Percentiles rank a stretch among this genome's conserved stretches.
Evolutionary conservation across 2,797 vertebrate genomes (phyloP).

Genomic region (Acridotheres tristis): DNA sequence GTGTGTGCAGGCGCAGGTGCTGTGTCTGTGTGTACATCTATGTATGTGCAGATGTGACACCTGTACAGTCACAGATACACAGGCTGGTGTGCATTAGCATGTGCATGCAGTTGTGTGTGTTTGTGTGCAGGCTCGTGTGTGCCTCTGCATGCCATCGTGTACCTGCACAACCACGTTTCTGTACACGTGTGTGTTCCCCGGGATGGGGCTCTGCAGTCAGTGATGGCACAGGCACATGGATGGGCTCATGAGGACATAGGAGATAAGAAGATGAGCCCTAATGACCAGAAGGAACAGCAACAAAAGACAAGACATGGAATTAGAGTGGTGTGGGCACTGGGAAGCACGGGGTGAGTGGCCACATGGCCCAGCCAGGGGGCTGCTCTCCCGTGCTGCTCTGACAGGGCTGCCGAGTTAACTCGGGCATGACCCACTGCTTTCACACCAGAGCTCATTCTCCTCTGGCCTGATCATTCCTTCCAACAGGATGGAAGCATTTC

Average conservation of each 20-base stretch:
- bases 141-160: background rate
- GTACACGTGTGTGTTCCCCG: background rate
- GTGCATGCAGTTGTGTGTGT: background rate
- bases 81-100: fast-evolving
- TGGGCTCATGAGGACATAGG: background rate
- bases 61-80: background rate
- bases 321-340: background rate
- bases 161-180: background rate
- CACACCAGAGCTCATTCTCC: background rate
- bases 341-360: background rate
- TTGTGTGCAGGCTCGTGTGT: background rate
- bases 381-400: background rate
- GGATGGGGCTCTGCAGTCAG: background rate
- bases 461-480: background rate
- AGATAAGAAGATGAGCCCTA: slow-evolving; percentile 21
- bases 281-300: background rate
- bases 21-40: fast-evolving
- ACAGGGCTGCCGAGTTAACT: background rate
- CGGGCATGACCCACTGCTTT: background rate
- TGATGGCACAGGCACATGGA: background rate
- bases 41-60: fast-evolving
- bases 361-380: background rate
- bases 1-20: background rate
- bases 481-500: background rate
- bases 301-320: background rate